These are phyloP conservation scores for Botia kubotai DNA, from an alignment of 2,797 vertebrate genomes.

Conservation along the genomic window DNA sequence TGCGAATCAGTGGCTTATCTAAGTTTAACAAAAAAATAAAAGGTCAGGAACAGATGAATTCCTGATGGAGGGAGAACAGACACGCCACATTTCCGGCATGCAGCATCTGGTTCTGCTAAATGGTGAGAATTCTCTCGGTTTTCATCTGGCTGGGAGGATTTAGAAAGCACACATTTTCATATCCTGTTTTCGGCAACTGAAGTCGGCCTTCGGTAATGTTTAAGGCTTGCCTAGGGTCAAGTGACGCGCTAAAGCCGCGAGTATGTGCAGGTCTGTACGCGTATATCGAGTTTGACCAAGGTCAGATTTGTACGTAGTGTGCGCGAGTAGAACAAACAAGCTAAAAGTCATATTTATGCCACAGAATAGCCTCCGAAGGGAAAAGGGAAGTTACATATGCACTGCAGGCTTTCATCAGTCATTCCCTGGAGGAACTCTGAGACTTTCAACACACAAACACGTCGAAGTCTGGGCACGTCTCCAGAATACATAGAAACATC, in stretches of 20 bases:
- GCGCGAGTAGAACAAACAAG: constrained; percentile 44
- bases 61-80: neutral
- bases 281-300: constrained; percentile 17
- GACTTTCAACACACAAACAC: constrained; percentile 58
- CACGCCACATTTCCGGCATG: neutral
- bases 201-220: constrained; percentile 71
- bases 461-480: constrained; percentile 43
- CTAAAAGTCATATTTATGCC: constrained; percentile 30
- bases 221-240: constrained; percentile 57
- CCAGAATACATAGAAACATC: constrained; percentile 47
- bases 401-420: constrained; percentile 43
- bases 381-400: constrained; percentile 39
- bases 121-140: constrained; percentile 77
- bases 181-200: constrained; percentile 74
- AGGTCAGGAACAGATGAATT: neutral
- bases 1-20: constrained; percentile 10
- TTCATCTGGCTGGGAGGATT: constrained; percentile 72
- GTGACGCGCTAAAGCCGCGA: constrained; percentile 4
- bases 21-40: neutral
- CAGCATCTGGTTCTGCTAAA: constrained; percentile 81
- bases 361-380: constrained; percentile 18
- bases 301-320: constrained; percentile 25
- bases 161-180: constrained; percentile 74
- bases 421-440: constrained; percentile 47
- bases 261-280: neutral